Evolutionary conservation across 2,113 vertebrate species (phyloP).

Genomic region (Stictonetta naevosa): DNA sequence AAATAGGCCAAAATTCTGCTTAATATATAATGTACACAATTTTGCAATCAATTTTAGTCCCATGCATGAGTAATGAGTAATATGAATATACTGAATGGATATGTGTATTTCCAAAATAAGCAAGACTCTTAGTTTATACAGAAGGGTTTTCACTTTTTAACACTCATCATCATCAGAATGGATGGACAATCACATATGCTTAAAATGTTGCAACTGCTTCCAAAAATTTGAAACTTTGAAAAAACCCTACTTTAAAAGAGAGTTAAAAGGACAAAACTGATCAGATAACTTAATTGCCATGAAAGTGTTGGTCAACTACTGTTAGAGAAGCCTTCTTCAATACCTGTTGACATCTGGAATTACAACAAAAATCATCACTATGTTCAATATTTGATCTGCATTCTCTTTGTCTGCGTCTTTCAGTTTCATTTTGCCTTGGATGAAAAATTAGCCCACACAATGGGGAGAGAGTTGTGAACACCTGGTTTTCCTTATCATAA

Average conservation of each 20-base stretch:
- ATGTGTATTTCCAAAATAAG: background rate
- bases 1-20: background rate
- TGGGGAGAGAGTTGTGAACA: background rate
- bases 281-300: background rate
- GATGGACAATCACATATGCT: background rate
- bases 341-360: background rate
- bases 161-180: background rate
- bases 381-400: background rate
- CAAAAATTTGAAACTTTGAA: background rate
- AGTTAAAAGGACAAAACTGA: background rate
- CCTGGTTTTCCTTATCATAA: background rate
- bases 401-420: background rate
- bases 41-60: background rate
- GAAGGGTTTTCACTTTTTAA: background rate
- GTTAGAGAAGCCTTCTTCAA: background rate
- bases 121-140: background rate
- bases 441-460: slow-evolving; percentile 8
- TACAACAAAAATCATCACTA: background rate
- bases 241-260: background rate
- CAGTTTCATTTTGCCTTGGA: background rate
- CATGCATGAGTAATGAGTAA: background rate
- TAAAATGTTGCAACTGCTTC: background rate
- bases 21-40: background rate
- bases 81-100: background rate
- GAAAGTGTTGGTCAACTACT: background rate